Evolutionary conservation across 53 echinoderm and acorn worm species (phyloP), one percentile per base, ranked within the genome.

Genomic region (Holothuria leucospilota): DNA sequence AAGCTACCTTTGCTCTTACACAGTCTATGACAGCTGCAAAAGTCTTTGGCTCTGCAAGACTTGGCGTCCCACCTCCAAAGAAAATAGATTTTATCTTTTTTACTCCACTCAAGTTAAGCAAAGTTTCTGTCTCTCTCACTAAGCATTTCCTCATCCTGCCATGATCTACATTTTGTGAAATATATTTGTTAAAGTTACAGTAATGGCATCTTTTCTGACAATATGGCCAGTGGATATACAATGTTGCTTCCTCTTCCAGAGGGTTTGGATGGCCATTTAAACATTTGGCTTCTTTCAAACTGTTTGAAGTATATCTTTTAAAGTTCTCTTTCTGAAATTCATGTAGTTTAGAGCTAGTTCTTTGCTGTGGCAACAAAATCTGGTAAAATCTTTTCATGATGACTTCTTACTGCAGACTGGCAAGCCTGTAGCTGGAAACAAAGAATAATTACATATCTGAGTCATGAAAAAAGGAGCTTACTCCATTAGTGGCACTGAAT

Each of bases 101-200:
- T 18, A 97, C 62, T 1, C 95, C 93, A 39, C 95, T 97, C 25
- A 90, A 16, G 28, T 41, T 49, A 10, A 97, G 29, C 40, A 97
- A 73, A 10, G 93, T 95, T 23, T 73, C 73, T 20, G 87, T 84
- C 72, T 97, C 98, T 21, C 60, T 80, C 20, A 92, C 85, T 0
- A 97, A 87, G 70, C 93, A 95, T 8, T 88, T 30, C 51, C 72
- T 83, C 95, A 97, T 95, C 64, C 78, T 85, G 21, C 87, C 85
- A 26, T 97, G 90, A 66, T 97, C 91, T 15, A 93, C 88, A 49
- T 67, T 81, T 20, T 68, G 65, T 18, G 58, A 67, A 30, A 95
- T 89, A 70, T 97, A 97, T 87, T 96, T 97, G 85, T 97, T 97
- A 78, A 97, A 97, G 81, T 97, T 95, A 68, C 98, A 97, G 86